These are phyloP conservation scores for Sebastes umbrosus DNA, from an alignment of 2,797 vertebrate genomes.

Conservation along the genomic window DNA sequence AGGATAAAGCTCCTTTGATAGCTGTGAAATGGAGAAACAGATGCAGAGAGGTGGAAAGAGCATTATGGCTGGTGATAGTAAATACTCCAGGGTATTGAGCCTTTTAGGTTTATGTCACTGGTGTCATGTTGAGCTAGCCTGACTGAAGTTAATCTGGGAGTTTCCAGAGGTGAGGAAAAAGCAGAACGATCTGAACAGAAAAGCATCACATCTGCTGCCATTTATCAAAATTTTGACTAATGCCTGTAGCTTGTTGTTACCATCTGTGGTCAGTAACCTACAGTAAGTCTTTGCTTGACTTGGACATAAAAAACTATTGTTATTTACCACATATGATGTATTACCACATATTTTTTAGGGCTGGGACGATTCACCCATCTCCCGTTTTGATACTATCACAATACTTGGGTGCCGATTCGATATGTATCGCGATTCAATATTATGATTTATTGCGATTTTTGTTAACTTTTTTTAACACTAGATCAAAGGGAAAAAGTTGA, in stretches of 20 bases:
- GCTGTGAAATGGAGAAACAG: conserved; percentile 72
- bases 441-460: fast-evolving
- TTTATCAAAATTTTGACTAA: conserved; percentile 8
- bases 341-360: neutral
- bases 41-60: conserved; percentile 63
- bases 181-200: conserved; percentile 27
- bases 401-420: no score
- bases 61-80: conserved; percentile 59
- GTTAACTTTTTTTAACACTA: no score
- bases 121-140: conserved; percentile 58
- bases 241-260: neutral
- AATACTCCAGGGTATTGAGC: conserved; percentile 64
- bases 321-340: neutral
- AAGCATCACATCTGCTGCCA: neutral
- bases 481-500: no score
- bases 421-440: no score
- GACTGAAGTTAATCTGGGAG: conserved; percentile 57
- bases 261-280: neutral
- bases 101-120: conserved; percentile 64
- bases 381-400: no score
- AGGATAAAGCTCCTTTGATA: conserved; percentile 70
- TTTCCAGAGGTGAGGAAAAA: conserved; percentile 40
- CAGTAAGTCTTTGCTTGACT: neutral
- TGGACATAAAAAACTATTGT: neutral
- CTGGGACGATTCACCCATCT: no score